A percentile compares a stretch with the other conserved stretches of the same genome.
Conservation (phyloP, 2,888 invertebrate species). For the Argynnis bischoffii region DNA sequence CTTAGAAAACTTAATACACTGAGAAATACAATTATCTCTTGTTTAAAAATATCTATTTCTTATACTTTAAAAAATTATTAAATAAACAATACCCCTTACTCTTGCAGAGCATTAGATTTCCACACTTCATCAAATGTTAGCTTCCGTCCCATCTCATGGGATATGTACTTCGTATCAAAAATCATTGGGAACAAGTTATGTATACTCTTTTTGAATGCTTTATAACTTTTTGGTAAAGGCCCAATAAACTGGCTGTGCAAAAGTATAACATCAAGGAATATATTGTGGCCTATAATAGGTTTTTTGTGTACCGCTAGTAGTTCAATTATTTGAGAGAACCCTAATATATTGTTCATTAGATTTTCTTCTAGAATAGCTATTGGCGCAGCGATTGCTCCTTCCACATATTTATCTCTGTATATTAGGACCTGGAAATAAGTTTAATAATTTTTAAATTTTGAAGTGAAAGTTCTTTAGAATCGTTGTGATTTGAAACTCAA, state of each 20-base stretch:
- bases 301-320: constrained; percentile 83
- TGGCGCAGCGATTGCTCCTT: constrained; percentile 62
- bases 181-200: constrained; percentile 84
- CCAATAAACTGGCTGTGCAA: constrained; percentile 88
- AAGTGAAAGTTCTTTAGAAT: too few species aligned
- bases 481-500: too few species aligned
- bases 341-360: constrained; percentile 78
- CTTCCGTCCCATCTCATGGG: constrained; percentile 76
- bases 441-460: background rate
- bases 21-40: too few species aligned
- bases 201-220: constrained; percentile 84
- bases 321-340: constrained; percentile 86
- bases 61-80: background rate
- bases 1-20: too few species aligned
- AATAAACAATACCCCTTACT: constrained; percentile 56
- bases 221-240: constrained; percentile 85
- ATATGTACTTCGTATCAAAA: constrained; percentile 89
- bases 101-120: constrained; percentile 78
- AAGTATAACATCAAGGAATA: constrained; percentile 86
- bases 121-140: constrained; percentile 73
- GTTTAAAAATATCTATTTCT: background rate
- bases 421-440: constrained; percentile 65
- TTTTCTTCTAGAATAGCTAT: constrained; percentile 73
- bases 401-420: constrained; percentile 67
- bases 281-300: constrained; percentile 90